A percentile compares a stretch with the other conserved stretches of the same genome.
phyloP scores from a whole-genome alignment of 2,113 vertebrate genomes.

The Triplophysa dalaica region DNA sequence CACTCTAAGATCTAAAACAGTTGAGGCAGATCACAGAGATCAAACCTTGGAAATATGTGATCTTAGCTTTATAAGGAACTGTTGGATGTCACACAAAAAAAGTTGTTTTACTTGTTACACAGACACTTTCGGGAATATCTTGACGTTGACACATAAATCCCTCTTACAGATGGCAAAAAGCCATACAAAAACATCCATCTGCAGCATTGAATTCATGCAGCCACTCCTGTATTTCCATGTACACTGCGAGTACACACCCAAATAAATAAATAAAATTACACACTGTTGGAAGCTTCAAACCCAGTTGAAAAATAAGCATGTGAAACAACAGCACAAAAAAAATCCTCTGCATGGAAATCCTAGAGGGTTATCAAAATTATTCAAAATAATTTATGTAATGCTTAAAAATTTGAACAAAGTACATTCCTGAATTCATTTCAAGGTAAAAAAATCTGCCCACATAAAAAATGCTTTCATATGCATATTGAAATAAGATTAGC shows the following conservation, averaged over 20 bases:
- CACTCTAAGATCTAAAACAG: too few relatives aligned
- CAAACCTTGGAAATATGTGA: not conserved
- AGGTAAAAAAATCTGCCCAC: too few relatives aligned
- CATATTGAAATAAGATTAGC: too few relatives aligned
- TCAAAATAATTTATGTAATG: too few relatives aligned
- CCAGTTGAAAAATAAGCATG: not conserved
- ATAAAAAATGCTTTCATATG: too few relatives aligned
- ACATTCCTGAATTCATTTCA: too few relatives aligned
- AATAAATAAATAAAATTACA: not conserved
- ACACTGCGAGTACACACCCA: not conserved
- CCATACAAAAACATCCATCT: not conserved
- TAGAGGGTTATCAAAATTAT: too few relatives aligned
- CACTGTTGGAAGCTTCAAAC: not conserved
- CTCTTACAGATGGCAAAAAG: not conserved
- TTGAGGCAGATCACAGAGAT: not conserved
- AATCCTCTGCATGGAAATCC: too few relatives aligned
- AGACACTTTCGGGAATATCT: not conserved
- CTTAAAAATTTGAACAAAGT: too few relatives aligned
- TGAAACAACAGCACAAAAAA: too few relatives aligned
- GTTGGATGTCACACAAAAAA: not conserved
- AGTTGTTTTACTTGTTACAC: slow-evolving; percentile 19
- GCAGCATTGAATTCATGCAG: not conserved
- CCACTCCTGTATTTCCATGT: too few relatives aligned
- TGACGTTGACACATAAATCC: not conserved
- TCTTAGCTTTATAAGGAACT: not conserved